Base-by-base conservation (phyloP, 2,113 vertebrate genomes). In the Aptenodytes forsteri region DNA sequence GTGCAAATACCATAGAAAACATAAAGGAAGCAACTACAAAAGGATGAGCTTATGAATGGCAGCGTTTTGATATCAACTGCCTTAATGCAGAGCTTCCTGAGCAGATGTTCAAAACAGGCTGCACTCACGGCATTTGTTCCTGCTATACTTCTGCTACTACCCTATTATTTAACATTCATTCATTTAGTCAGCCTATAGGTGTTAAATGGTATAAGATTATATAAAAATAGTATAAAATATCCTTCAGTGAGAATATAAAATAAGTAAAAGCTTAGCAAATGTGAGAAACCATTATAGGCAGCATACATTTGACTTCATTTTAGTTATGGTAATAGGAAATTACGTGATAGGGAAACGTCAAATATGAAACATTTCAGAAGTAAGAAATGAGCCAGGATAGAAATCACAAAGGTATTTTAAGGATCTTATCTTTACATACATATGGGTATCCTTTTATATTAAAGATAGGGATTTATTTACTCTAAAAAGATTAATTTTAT, bases 111-210 rank as follows among this genome's bases (percentile, higher is more conserved):
- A 79, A 47, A 83, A 27, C 29, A 58, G 49, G 25, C 26, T 61
- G 38, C 16, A 22, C 30, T 44, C 8, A 0, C 0, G 1, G 13
- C 2, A 0, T 83, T 94, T 61, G 17, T 17, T 83, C 34, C 62
- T 52, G 47, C 70, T 55, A 2, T 2, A 1, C 14, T 76, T 89
- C 38, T 78, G 62, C 46, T 66, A 22, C 80, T 67, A 38, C 18
- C 19, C 9, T 62, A 6, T 81, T 58, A n/a, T 44, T 86, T 58
- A 65, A 34, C 70, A 16, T 44, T 77, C 23, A 22, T 56, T 83
- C 15, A 18, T 46, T 69, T n/a, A 62, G 40, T 52, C 40, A 61
- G 18, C 22, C 46, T 70, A 15, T 36, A 71, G 20, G 32, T 82
- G n/a, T 62, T 75, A 67, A 82, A 64, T 13, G 27, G 10, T 20